phyloP scores from a whole-genome alignment of 2,113 vertebrate genomes.

The Ceuthmochares aereus region DNA sequence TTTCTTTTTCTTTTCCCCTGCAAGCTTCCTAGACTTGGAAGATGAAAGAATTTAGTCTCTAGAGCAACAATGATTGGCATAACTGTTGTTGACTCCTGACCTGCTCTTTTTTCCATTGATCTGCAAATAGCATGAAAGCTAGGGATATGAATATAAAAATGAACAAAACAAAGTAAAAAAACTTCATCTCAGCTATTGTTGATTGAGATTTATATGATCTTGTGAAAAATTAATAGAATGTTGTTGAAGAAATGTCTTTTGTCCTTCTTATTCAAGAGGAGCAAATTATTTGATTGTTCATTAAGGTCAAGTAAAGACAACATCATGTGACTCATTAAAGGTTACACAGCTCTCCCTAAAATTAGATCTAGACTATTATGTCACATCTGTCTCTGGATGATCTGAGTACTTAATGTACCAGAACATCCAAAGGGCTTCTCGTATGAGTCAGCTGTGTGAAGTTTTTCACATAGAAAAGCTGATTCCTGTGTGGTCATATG shows the following conservation, averaged over 20 bases:
- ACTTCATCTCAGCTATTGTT: background rate
- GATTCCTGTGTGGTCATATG: background rate
- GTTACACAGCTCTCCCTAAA: background rate
- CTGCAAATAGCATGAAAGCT: background rate
- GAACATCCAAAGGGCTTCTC: background rate
- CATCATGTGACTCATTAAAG: background rate
- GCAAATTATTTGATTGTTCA: background rate
- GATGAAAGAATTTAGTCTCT: background rate
- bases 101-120: background rate
- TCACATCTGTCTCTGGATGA: fast-evolving
- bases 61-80: background rate
- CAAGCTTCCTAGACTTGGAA: background rate
- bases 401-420: background rate
- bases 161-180: background rate
- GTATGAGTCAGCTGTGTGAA: background rate
- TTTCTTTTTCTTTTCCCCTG: no score
- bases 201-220: background rate
- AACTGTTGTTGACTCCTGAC: background rate
- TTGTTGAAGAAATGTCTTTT: background rate
- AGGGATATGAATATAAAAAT: background rate
- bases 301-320: background rate
- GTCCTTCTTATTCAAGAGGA: background rate
- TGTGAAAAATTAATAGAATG: background rate
- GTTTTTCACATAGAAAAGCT: background rate
- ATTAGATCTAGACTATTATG: fast-evolving